phyloP scores from a whole-genome alignment of 1,140 invertebrate species.

The Oscheius sp. region DNA sequence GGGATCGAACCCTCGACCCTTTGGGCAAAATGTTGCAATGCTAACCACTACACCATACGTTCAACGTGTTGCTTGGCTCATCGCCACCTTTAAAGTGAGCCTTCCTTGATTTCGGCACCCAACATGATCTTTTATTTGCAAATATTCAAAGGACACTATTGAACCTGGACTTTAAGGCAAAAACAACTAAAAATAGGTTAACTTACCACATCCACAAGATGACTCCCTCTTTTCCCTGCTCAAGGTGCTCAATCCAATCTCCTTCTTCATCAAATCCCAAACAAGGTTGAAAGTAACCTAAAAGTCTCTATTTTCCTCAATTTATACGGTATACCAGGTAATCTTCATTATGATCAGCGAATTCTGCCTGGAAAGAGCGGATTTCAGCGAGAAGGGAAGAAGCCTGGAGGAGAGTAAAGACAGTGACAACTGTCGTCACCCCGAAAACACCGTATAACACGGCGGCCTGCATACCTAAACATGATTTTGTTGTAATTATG shows the following conservation, averaged over 20 bases:
- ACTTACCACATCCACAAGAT: constrained; percentile 1
- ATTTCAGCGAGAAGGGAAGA: neutral
- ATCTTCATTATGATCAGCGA: neutral
- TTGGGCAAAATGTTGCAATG: too few relatives aligned
- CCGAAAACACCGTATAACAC: neutral
- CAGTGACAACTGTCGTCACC: neutral
- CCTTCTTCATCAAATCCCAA: neutral
- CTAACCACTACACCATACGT: too few relatives aligned
- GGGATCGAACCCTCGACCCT: too few relatives aligned
- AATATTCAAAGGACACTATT: too few relatives aligned
- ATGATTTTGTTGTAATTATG: too few relatives aligned
- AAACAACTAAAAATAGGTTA: neutral
- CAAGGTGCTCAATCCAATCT: neutral
- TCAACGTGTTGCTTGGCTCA: too few relatives aligned
- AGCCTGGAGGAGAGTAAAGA: neutral
- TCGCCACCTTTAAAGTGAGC: too few relatives aligned
- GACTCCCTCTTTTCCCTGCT: neutral
- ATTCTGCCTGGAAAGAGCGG: neutral
- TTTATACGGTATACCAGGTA: neutral
- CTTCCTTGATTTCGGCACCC: too few relatives aligned
- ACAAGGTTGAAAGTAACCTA: neutral
- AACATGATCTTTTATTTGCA: too few relatives aligned
- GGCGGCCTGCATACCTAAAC: too few relatives aligned
- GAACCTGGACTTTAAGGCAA: too few relatives aligned
- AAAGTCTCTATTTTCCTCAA: neutral